phyloP scores from a whole-genome alignment of 2,113 vertebrate species.

The Ctenomys sociabilis region DNA sequence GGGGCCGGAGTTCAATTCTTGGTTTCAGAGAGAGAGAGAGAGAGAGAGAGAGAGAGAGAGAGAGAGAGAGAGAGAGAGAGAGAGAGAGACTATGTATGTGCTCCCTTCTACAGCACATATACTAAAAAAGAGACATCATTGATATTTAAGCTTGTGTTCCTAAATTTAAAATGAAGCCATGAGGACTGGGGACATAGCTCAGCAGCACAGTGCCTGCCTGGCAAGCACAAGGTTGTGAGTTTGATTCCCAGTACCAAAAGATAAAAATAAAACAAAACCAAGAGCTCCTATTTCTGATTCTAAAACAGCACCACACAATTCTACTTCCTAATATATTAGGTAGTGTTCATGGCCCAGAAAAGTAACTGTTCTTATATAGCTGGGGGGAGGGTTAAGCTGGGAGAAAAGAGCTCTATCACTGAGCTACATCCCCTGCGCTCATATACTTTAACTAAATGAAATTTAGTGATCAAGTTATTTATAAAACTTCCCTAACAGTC shows the following conservation, averaged over 20 bases:
- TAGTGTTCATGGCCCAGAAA: conserved; percentile 1
- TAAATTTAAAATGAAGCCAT: conserved; percentile 59
- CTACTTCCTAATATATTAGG: conserved; percentile 27
- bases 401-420: neutral
- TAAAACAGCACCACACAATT: conserved; percentile 29
- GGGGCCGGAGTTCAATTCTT: too few relatives aligned
- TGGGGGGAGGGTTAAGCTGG: neutral
- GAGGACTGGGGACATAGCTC: too few relatives aligned
- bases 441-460: conserved; percentile 18
- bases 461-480: neutral
- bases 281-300: neutral
- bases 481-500: conserved; percentile 6
- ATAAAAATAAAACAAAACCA: conserved; percentile 40
- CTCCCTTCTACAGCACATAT: neutral
- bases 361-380: neutral
- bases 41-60: too few relatives aligned
- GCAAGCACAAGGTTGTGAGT: too few relatives aligned
- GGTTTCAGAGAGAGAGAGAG: too few relatives aligned
- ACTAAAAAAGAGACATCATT: neutral
- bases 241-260: too few relatives aligned
- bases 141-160: neutral
- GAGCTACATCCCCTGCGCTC: neutral
- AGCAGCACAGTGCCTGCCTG: too few relatives aligned
- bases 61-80: too few relatives aligned
- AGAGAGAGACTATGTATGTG: neutral